phyloP scores from a whole-genome alignment of 2,797 vertebrate genomes.

The Xenopus petersii region DNA sequence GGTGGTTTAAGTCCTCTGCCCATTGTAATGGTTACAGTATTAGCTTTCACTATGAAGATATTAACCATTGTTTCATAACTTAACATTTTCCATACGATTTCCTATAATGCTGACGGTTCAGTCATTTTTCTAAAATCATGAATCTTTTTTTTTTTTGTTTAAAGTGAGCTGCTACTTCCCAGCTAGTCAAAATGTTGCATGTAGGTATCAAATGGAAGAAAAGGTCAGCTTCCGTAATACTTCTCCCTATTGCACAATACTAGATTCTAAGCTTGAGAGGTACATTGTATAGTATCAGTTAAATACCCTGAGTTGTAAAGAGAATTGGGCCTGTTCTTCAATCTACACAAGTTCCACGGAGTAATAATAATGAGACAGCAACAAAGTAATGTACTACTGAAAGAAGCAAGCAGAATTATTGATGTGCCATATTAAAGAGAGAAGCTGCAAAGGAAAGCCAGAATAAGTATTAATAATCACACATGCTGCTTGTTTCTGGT shows the following conservation, averaged over 20 bases:
- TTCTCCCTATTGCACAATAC: constrained; percentile 20
- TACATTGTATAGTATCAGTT: constrained; percentile 5
- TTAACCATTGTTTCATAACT: not conserved
- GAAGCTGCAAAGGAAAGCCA: too few species aligned
- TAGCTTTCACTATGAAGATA: too few species aligned
- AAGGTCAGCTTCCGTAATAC: not conserved
- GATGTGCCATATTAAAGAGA: too few species aligned
- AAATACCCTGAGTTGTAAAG: constrained; percentile 23
- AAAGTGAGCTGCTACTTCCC: not conserved
- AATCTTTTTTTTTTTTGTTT: too few species aligned
- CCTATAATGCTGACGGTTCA: too few species aligned
- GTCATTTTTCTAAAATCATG: too few species aligned
- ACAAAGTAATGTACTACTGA: too few species aligned
- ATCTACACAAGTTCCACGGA: constrained; percentile 7
- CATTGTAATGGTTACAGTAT: too few species aligned
- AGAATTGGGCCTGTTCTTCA: constrained; percentile 11
- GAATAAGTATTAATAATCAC: too few species aligned
- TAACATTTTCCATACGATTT: too few species aligned
- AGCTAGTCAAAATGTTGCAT: not conserved
- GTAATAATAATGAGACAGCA: not conserved
- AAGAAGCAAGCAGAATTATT: too few species aligned
- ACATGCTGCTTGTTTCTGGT: too few species aligned
- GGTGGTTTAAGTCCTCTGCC: not conserved
- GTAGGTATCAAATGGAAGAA: not conserved
- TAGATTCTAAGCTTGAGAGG: constrained; percentile 6